Conservation (phyloP, 2,113 vertebrate species). For the Bombycilla garrulus region DNA sequence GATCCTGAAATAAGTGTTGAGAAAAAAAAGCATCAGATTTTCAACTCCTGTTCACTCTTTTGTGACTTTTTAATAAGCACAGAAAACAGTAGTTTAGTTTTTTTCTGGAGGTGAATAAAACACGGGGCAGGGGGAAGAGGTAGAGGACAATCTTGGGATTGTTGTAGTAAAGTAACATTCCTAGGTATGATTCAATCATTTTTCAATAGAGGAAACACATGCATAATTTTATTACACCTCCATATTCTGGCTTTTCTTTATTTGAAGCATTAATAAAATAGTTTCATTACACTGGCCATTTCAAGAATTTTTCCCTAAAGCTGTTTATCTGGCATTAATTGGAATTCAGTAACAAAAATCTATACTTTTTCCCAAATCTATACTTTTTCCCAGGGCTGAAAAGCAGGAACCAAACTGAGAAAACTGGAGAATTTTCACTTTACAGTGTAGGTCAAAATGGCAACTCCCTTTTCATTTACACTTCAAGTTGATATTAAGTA, state of each 20-base stretch:
- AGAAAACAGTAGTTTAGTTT: neutral
- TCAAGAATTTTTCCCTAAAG: neutral
- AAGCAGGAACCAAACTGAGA: neutral
- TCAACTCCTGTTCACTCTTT: neutral
- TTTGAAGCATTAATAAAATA: neutral
- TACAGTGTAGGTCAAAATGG: neutral
- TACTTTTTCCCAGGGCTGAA: neutral
- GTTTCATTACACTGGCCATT: neutral
- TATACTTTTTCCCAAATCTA: neutral
- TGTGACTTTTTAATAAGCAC: neutral
- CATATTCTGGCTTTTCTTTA: neutral
- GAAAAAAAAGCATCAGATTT: neutral
- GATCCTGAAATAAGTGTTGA: neutral
- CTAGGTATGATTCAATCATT: neutral
- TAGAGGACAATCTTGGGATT: neutral
- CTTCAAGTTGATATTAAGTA: neutral
- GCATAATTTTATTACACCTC: neutral
- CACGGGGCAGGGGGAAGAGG: fast-evolving
- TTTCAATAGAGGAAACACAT: neutral
- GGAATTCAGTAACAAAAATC: neutral
- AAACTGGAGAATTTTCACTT: neutral
- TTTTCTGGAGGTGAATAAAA: neutral
- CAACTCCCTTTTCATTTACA: neutral
- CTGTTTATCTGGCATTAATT: neutral
- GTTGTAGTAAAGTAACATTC: neutral